Conservation (phyloP, 2,888 invertebrate species). For the Laothoe populi region DNA sequence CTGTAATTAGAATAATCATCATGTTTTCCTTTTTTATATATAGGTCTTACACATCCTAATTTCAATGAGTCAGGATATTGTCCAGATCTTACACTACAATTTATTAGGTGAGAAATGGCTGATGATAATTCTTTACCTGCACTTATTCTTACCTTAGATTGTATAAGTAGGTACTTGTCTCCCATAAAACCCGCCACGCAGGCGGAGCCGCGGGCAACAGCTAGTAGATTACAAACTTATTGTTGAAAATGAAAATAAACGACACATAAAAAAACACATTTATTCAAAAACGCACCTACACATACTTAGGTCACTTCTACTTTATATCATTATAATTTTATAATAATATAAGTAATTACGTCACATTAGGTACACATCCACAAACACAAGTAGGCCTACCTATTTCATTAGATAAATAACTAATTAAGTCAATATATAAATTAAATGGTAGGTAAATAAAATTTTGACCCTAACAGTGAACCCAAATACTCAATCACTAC, state of each 20-base stretch:
- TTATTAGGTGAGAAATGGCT: too few relatives aligned
- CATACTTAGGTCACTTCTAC: constrained; percentile 32
- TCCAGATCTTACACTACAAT: too few relatives aligned
- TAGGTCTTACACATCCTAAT: too few relatives aligned
- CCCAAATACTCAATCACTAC: constrained; percentile 42
- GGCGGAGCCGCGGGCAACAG: too few relatives aligned
- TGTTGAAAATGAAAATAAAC: constrained; percentile 8
- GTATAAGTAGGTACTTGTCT: too few relatives aligned
- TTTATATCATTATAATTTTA: constrained; percentile 41
- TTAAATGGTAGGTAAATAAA: constrained; percentile 12
- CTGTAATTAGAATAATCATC: too few relatives aligned
- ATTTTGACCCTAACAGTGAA: constrained; percentile 34
- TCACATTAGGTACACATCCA: constrained; percentile 16
- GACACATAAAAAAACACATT: constrained; percentile 26
- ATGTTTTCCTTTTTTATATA: too few relatives aligned
- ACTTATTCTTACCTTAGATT: too few relatives aligned
- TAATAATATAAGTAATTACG: constrained; percentile 39
- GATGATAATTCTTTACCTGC: too few relatives aligned
- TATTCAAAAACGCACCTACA: constrained; percentile 29
- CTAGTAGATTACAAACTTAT: background rate
- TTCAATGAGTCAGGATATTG: too few relatives aligned
- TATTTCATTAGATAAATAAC: background rate
- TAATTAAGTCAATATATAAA: constrained; percentile 12
- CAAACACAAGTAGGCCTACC: constrained; percentile 15
- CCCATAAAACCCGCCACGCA: too few relatives aligned